phyloP scores from a whole-genome alignment of 2,888 invertebrate species.

The Pristionchus japonicus region DNA sequence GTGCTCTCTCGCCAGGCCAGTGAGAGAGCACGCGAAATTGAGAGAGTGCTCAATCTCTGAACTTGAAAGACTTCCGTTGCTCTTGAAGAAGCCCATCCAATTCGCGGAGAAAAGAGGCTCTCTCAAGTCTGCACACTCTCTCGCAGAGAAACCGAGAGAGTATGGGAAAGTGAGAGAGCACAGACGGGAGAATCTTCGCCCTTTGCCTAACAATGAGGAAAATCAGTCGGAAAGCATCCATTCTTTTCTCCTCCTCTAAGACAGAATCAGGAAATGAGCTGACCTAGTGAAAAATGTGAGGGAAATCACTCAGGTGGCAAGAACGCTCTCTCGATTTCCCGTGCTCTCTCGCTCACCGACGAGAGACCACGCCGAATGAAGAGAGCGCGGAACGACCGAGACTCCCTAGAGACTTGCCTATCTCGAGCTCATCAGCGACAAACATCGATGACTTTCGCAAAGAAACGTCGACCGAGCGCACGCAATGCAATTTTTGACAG shows the following conservation, averaged over 20 bases:
- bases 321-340: background rate
- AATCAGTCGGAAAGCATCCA: slow-evolving; percentile 36
- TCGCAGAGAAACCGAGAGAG: background rate
- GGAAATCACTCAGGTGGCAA: background rate
- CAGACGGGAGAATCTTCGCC: background rate
- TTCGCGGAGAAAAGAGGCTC: background rate
- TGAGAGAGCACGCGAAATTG: background rate
- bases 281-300: background rate
- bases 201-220: slow-evolving; percentile 29
- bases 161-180: background rate
- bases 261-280: slow-evolving; percentile 29
- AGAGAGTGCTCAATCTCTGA: background rate
- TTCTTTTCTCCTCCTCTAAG: background rate
- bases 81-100: background rate
- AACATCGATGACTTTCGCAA: background rate
- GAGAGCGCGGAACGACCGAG: background rate
- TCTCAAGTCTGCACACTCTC: background rate
- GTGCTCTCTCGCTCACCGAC: background rate
- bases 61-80: background rate
- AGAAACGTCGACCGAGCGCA: slow-evolving; percentile 20
- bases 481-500: background rate
- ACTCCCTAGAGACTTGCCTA: background rate
- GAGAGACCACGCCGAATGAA: background rate
- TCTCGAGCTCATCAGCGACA: background rate
- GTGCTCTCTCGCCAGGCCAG: background rate